These are phyloP conservation scores for Fistularia tabacaria DNA, from an alignment of 2,797 vertebrate genomes.

Conservation along the genomic window DNA sequence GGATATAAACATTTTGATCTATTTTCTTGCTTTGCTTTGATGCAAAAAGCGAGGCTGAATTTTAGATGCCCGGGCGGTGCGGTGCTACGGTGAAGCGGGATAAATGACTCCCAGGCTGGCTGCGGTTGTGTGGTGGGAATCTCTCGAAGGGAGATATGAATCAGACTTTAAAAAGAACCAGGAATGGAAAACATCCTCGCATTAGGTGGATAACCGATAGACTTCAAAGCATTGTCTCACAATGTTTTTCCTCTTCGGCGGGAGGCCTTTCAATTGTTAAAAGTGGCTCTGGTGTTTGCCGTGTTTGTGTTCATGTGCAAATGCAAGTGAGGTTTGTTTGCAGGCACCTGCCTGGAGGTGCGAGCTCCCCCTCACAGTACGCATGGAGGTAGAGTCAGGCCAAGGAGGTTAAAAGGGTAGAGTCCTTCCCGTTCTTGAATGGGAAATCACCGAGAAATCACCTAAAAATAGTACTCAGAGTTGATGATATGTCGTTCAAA, in stretches of 20 bases:
- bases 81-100: constrained; percentile 40
- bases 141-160: constrained; percentile 57
- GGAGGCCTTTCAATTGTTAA: constrained; percentile 73
- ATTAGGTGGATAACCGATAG: constrained; percentile 57
- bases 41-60: constrained; percentile 57
- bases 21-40: constrained; percentile 60
- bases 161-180: constrained; percentile 59
- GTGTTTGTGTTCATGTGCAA: constrained; percentile 40
- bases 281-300: constrained; percentile 45
- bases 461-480: too few relatives aligned
- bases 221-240: constrained; percentile 73
- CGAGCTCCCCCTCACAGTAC: constrained; percentile 4
- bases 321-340: constrained; percentile 28
- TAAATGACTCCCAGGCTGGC: constrained; percentile 47
- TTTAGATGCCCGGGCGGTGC: constrained; percentile 45
- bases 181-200: constrained; percentile 64
- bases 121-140: constrained; percentile 25
- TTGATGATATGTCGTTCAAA: too few relatives aligned
- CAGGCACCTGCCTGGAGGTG: constrained; percentile 30
- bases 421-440: too few relatives aligned
- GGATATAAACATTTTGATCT: constrained; percentile 18
- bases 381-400: constrained; percentile 2
- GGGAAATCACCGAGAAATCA: too few relatives aligned
- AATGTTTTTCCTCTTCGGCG: constrained; percentile 57
- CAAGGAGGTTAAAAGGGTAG: constrained; percentile 5